phyloP scores from a whole-genome alignment of 2,888 invertebrate genomes.

The Saturnia japonica region DNA sequence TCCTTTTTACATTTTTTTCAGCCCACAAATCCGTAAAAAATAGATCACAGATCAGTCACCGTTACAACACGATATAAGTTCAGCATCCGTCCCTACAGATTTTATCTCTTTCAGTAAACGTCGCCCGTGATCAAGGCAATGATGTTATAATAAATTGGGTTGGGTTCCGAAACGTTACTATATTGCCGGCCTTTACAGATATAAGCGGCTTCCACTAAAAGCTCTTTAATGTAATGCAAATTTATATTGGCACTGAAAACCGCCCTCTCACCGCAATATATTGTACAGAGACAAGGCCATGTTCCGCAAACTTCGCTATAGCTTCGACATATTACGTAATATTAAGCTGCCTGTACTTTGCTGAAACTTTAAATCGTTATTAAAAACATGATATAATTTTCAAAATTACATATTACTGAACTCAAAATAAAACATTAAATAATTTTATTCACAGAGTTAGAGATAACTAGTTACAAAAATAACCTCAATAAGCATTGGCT shows the following conservation, averaged over 20 bases:
- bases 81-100: constrained; percentile 38
- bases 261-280: constrained; percentile 12
- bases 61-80: constrained; percentile 38
- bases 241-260: constrained; percentile 12
- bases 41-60: constrained; percentile 49
- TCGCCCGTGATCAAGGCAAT: constrained; percentile 38
- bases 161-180: constrained; percentile 27
- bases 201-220: constrained; percentile 35
- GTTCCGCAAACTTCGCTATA: neutral
- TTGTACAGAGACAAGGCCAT: neutral
- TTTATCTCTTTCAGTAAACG: constrained; percentile 38
- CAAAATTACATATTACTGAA: too few species aligned
- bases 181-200: constrained; percentile 28
- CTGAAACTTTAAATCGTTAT: neutral
- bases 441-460: neutral
- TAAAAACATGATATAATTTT: neutral
- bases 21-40: constrained; percentile 31
- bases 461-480: neutral
- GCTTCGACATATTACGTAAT: neutral
- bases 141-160: constrained; percentile 53
- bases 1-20: neutral
- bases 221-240: constrained; percentile 23
- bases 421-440: neutral
- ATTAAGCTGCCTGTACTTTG: neutral
- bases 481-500: neutral